Conservation (phyloP, 2,888 invertebrate species). For the Augiades crinisus region DNA sequence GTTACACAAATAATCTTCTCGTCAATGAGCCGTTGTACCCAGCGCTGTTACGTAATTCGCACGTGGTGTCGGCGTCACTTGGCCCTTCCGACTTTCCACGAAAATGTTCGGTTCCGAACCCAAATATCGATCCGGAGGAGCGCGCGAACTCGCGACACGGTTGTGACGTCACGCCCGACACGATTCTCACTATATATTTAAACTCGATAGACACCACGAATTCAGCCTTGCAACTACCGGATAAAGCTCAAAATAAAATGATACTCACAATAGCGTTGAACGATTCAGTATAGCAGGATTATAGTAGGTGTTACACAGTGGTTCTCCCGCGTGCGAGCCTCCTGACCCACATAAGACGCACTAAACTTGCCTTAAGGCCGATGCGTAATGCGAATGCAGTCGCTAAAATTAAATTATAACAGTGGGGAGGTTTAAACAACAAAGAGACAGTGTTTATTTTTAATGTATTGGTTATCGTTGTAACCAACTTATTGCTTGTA, state of each 20-base stretch:
- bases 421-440: conserved; percentile 6
- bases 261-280: conserved; percentile 21
- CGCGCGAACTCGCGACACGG: conserved; percentile 63
- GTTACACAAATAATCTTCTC: conserved; percentile 66
- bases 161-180: conserved; percentile 65
- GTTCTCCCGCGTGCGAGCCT: conserved; percentile 44
- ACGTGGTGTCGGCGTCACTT: conserved; percentile 65
- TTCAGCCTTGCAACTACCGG: conserved; percentile 21
- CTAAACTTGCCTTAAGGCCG: conserved; percentile 34
- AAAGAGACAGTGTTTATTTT: neutral
- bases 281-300: conserved; percentile 28
- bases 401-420: conserved; percentile 26
- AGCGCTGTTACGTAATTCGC: conserved; percentile 66
- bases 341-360: conserved; percentile 68
- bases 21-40: conserved; percentile 72
- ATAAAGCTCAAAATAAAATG: conserved; percentile 30
- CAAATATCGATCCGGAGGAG: conserved; percentile 60
- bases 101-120: conserved; percentile 49
- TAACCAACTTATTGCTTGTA: too few relatives aligned
- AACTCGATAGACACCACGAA: conserved; percentile 10
- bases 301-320: conserved; percentile 33
- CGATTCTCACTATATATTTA: conserved; percentile 21
- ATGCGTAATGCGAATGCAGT: conserved; percentile 71
- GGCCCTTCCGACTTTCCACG: conserved; percentile 51
- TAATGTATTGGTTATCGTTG: too few relatives aligned